These are phyloP conservation scores for Mellivora capensis DNA, from an alignment of 2,113 vertebrate genomes.

Conservation along the genomic window DNA sequence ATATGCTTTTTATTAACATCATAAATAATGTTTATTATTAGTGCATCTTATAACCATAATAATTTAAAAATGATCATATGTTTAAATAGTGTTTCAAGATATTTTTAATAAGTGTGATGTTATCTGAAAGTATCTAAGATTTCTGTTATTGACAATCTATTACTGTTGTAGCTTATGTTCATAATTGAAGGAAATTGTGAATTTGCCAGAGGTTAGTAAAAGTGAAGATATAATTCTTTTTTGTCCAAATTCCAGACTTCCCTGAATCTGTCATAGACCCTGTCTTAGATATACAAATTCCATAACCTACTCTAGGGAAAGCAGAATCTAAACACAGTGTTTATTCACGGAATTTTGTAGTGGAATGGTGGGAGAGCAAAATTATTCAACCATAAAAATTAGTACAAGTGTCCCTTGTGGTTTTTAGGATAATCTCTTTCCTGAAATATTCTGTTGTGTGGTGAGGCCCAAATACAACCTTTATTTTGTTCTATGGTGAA, in stretches of 20 bases:
- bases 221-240: neutral
- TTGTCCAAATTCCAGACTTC: neutral
- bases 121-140: conserved; percentile 18
- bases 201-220: conserved; percentile 20
- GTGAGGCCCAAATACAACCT: neutral
- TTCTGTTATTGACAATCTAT: conserved; percentile 6
- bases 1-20: conserved; percentile 18
- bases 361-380: neutral
- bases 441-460: conserved; percentile 13
- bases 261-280: neutral
- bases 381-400: neutral
- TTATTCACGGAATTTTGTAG: neutral
- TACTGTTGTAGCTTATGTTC: neutral
- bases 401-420: neutral
- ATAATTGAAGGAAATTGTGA: conserved; percentile 13
- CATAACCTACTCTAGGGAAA: neutral
- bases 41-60: neutral
- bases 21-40: conserved; percentile 8
- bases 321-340: neutral
- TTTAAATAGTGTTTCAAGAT: neutral
- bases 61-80: neutral
- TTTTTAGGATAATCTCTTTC: conserved; percentile 31
- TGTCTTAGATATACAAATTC: neutral
- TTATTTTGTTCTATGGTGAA: neutral
- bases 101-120: neutral